Base-by-base conservation (phyloP, 2,113 vertebrate genomes). In the Tichodroma muraria region DNA sequence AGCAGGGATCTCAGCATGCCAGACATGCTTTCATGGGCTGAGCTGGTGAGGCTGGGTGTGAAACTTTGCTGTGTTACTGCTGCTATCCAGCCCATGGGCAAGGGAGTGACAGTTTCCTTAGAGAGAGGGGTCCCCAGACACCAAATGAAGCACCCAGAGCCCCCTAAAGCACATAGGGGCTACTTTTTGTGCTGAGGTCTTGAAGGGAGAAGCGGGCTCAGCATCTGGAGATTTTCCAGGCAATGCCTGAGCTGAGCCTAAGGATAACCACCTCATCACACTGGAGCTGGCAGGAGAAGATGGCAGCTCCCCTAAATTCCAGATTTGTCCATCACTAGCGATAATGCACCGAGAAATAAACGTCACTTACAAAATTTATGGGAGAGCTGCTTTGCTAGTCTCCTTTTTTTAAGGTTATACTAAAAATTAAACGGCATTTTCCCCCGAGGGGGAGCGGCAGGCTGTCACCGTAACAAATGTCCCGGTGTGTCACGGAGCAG, bases 341-440 rank as follows among this genome's bases (percentile, higher is more conserved):
- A 56, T 86, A 90, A 90, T 2, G 57, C 40, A 8, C 77, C 0
- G 2, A 42, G 59, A 87, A 85, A 52, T 93, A 96, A 96, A 95
- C 80, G 95, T 94, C 89, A 40, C 78, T 96, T 95, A 64, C 72
- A 95, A 88, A 96, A 94, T n/a, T 89, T 89, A 95, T 94, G 96
- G 78, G 57, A 44, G 80, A 95, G 91, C 38, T 66, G 71, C 85
- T 95, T 95, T 6, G 14, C 37, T 24, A 40, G 79, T 66, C 89
- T 96, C 81, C 88, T 94, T 60, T 70, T 97, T 97, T 97, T 96
- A 93, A 97, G 94, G 95, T 89, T 90, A 77, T 64, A 95, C 95
- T 96, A 85, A 96, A 97, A 97, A 90, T 82, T 88, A 97, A 97
- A 83, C 78, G 70, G 33, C 85, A 52, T 66, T 85, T 59, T 16